A percentile compares a stretch with the other conserved stretches of the same genome.
These are phyloP conservation scores for Paratrypauchen microcephalus DNA, from an alignment of 2,797 vertebrate species.

Conservation along the genomic window DNA sequence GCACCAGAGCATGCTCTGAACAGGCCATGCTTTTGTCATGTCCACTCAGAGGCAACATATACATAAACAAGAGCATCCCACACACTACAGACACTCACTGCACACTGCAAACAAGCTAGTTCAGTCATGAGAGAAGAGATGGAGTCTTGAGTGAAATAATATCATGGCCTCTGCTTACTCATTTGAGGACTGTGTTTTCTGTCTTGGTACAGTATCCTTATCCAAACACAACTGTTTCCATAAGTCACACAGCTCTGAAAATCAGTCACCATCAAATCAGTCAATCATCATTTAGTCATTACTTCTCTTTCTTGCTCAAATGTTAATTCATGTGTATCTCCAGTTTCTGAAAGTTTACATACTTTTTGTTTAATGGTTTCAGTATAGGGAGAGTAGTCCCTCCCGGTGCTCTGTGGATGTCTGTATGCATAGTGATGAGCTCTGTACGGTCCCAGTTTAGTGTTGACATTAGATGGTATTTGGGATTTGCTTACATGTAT, in stretches of 20 bases:
- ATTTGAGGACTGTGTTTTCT: constrained; percentile 12
- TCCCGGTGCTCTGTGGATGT: neutral
- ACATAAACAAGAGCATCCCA: constrained; percentile 67
- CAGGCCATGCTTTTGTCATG: constrained; percentile 76
- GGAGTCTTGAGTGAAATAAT: constrained; percentile 58
- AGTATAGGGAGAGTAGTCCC: neutral
- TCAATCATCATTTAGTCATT: too few species aligned
- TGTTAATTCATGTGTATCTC: neutral
- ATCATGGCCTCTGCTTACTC: constrained; percentile 51
- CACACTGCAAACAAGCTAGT: constrained; percentile 42
- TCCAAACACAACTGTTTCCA: neutral
- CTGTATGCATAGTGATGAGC: constrained; percentile 10
- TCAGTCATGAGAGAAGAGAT: constrained; percentile 57
- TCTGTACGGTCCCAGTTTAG: neutral
- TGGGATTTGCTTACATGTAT: constrained; percentile 18
- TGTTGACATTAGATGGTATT: constrained; percentile 25
- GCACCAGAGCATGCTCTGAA: constrained; percentile 61
- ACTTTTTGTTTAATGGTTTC: neutral
- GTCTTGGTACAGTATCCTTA: neutral
- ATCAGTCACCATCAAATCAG: neutral
- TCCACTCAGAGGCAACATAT: constrained; percentile 74
- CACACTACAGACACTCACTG: constrained; percentile 44
- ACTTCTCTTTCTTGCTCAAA: neutral
- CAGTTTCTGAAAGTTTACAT: neutral
- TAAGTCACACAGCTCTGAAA: neutral